Conservation (phyloP, 2,797 vertebrate species). For the Brachymystax lenok region DNA sequence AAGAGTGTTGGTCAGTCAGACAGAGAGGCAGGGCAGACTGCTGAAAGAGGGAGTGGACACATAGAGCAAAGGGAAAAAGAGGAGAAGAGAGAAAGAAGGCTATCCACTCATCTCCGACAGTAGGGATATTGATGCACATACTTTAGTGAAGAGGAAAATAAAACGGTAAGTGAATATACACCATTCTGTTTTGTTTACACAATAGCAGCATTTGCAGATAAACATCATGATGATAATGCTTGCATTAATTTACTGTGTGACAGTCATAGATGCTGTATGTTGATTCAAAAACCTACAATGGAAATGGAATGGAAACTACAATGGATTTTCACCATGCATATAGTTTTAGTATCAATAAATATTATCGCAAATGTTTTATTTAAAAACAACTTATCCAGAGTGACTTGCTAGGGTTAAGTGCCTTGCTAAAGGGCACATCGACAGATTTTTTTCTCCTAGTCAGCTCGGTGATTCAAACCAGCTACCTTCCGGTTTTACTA, state of each 20-base stretch:
- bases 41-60: not conserved
- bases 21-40: constrained; percentile 29
- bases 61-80: constrained; percentile 9
- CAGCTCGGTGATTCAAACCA: too few species aligned
- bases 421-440: too few species aligned
- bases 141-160: constrained; percentile 13
- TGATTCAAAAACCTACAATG: not conserved
- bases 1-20: constrained; percentile 4
- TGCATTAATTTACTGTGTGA: not conserved
- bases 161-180: constrained; percentile 40
- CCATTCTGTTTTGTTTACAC: not conserved
- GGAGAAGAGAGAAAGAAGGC: constrained; percentile 15
- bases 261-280: not conserved
- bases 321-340: too few species aligned
- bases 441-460: too few species aligned
- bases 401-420: too few species aligned
- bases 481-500: too few species aligned
- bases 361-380: too few species aligned
- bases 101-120: constrained; percentile 31
- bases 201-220: not conserved
- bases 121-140: constrained; percentile 42
- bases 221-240: not conserved
- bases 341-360: not conserved
- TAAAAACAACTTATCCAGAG: too few species aligned
- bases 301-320: not conserved